Conservation (phyloP, 2,797 vertebrate species). For the Merluccius polli region DNA sequence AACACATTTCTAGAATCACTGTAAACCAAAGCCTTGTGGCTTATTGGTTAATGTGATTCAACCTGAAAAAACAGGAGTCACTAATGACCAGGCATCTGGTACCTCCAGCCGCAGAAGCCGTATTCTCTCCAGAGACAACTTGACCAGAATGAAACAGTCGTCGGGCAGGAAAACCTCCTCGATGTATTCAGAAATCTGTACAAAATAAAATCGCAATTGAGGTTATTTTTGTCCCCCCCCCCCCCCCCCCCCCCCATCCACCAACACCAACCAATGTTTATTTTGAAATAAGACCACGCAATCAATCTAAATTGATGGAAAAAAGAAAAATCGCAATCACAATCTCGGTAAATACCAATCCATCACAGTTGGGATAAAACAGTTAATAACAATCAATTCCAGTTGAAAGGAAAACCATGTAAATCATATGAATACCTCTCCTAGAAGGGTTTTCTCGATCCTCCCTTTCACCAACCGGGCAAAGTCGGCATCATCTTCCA, state of each 20-base stretch:
- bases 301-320: too few species aligned
- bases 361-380: not conserved
- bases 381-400: not conserved
- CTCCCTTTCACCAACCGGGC: conserved; percentile 94
- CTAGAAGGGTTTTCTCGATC: conserved; percentile 95
- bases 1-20: too few species aligned
- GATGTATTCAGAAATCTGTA: conserved; percentile 94
- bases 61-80: too few species aligned
- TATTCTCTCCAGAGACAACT: conserved; percentile 92
- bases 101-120: conserved; percentile 92
- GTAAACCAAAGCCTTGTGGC: too few species aligned
- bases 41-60: too few species aligned
- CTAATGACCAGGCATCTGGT: conserved; percentile 6
- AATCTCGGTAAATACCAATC: not conserved
- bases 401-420: not conserved
- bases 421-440: conserved; percentile 79
- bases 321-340: not conserved
- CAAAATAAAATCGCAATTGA: not conserved
- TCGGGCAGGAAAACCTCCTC: conserved; percentile 98
- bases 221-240: not conserved
- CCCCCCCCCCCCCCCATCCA: too few species aligned
- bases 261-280: too few species aligned
- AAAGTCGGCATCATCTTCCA: conserved; percentile 89
- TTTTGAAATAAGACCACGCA: too few species aligned
- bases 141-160: conserved; percentile 93